Conservation (phyloP, 2,888 invertebrate genomes). For the Mactromeris polynyma region DNA sequence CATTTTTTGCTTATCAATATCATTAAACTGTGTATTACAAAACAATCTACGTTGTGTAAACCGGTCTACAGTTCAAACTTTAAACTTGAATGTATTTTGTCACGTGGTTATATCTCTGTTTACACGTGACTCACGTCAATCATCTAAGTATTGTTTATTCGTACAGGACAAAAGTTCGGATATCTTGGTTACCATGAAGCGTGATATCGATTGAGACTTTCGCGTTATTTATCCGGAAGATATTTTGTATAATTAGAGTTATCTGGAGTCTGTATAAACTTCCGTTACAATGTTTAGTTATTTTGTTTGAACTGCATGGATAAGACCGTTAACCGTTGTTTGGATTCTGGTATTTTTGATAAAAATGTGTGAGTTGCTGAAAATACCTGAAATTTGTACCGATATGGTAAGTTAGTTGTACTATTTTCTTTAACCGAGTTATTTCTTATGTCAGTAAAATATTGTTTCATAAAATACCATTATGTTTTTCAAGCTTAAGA, state of each 20-base stretch:
- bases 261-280: constrained; percentile 12
- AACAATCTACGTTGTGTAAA: neutral
- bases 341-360: neutral
- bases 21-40: neutral
- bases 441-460: neutral
- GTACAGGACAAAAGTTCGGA: constrained; percentile 12
- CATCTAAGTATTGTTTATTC: neutral
- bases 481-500: no score
- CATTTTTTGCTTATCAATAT: neutral
- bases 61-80: neutral
- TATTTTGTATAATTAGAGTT: constrained; percentile 1
- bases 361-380: neutral
- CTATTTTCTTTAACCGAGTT: neutral
- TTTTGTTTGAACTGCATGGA: neutral
- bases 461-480: neutral
- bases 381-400: neutral
- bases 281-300: constrained; percentile 12
- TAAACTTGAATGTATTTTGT: neutral
- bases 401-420: neutral
- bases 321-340: neutral
- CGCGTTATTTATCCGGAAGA: neutral
- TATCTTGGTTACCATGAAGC: neutral
- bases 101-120: neutral
- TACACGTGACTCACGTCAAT: neutral
- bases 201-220: neutral